Base-by-base conservation (phyloP, 2,888 invertebrate species). In the Euzophera pinguis region DNA sequence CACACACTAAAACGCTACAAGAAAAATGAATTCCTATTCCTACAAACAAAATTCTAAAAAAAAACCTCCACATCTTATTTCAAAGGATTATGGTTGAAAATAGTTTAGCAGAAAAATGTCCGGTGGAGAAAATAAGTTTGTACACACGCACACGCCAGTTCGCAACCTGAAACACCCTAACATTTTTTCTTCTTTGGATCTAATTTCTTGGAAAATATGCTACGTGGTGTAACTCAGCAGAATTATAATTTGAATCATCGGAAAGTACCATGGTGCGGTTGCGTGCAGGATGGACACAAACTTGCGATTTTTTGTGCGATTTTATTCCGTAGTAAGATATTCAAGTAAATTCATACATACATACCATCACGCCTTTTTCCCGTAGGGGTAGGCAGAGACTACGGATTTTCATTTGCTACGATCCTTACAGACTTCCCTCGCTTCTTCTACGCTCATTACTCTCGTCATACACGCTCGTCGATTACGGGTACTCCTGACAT, bases 151-250 rank as follows among this genome's bases (percentile, higher is more conserved):
- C 69, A 72, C 67, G 66, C 70, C 64, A 65, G 45, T 38, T 29
- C 35, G 22, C 39, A 51, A 70, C 69, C 67, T 71, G 63, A 59
- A 67, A 69, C 66, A 65, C 71, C 66, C 64, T 57, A 69, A 65
- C 60, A 65, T 68, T 75, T 80, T 77, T 70, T 73, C 70, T 63
- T 65, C 70, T 63, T 65, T 64, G 64, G 72, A 74, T 77, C 72
- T 78, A 78, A 78, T 79, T 84, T 82, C 84, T 78, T 61, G 79
- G 84, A 84, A 85, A 79, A 83, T 77, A 73, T 76, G 79, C 76
- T 71, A 68, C 81, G 86, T 84, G 83, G 80, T 78, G 73, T 74
- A 74, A 76, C 72, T 81, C 79, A 74, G 79, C 79, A 74, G 75
- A 78, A 75, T 78, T 66, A 70, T 71, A 71, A 78, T 78, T 82